Conservation (phyloP, 2,113 vertebrate genomes). For the Spilogale gracilis region DNA sequence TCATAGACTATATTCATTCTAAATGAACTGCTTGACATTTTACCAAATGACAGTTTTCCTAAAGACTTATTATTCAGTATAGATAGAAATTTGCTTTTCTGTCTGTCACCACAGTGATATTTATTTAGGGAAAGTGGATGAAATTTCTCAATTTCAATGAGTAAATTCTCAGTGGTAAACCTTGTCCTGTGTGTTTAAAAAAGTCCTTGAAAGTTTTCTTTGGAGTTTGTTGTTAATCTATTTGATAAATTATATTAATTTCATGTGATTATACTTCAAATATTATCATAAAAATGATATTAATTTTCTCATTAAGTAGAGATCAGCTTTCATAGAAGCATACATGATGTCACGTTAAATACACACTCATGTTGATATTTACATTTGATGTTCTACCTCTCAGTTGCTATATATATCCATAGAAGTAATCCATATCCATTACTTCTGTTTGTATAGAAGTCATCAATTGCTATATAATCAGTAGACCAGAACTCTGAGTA, state of each 20-base stretch:
- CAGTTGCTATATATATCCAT: neutral
- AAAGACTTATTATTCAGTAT: constrained; percentile 56
- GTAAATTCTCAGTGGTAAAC: constrained; percentile 66
- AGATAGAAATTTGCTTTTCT: constrained; percentile 65
- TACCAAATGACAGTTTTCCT: constrained; percentile 61
- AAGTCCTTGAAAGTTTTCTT: constrained; percentile 56
- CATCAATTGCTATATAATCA: neutral
- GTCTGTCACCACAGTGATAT: constrained; percentile 68
- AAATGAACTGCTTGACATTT: constrained; percentile 57
- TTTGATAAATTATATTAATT: constrained; percentile 39
- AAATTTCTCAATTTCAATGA: constrained; percentile 73
- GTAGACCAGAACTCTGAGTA: neutral
- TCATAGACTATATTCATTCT: neutral
- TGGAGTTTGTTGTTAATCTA: constrained; percentile 8
- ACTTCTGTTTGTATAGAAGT: neutral
- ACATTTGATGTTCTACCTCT: neutral
- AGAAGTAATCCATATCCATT: neutral
- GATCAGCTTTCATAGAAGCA: neutral
- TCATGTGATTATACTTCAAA: neutral
- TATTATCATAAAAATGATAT: constrained; percentile 37
- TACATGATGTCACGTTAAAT: neutral
- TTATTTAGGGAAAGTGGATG: constrained; percentile 72
- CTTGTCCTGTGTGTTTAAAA: constrained; percentile 29
- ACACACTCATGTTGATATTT: neutral
- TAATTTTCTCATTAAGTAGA: constrained; percentile 8